Percentiles rank a stretch among this genome's conserved stretches.
Evolutionary conservation across 2,888 invertebrate species (phyloP).

Genomic region (Epinotia demarniana): DNA sequence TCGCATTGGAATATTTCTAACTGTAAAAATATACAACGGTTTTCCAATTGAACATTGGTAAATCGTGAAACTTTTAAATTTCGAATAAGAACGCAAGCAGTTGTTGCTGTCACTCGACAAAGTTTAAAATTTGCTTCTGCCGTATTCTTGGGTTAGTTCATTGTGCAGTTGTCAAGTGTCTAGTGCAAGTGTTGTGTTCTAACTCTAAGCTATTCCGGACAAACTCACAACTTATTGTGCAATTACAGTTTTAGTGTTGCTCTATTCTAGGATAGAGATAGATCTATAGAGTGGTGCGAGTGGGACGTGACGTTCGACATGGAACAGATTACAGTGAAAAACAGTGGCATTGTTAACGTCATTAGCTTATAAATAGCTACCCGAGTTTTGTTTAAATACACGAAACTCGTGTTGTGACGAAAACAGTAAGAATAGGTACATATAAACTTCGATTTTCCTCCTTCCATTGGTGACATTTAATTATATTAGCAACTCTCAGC

Average conservation of each 20-base stretch:
- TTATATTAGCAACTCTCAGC: neutral
- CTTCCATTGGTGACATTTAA: neutral
- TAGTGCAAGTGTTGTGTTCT: constrained; percentile 69
- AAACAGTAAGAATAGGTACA: no score
- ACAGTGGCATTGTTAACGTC: neutral
- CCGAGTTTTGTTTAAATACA: no score
- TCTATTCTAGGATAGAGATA: constrained; percentile 79
- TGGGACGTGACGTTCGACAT: constrained; percentile 59
- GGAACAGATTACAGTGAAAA: neutral
- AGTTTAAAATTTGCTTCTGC: constrained; percentile 45
- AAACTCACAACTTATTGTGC: constrained; percentile 76
- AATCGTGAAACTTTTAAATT: constrained; percentile 44
- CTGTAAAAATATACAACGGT: constrained; percentile 3
- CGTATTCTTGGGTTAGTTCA: constrained; percentile 70
- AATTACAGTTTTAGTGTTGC: constrained; percentile 67
- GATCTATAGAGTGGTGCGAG: constrained; percentile 69
- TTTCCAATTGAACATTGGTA: constrained; percentile 32
- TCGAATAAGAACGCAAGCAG: constrained; percentile 42
- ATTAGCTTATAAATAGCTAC: neutral
- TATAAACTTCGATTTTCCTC: neutral
- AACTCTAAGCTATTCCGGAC: constrained; percentile 75
- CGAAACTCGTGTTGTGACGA: no score
- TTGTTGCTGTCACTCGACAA: constrained; percentile 51
- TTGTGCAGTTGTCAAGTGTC: constrained; percentile 74
- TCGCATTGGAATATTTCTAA: neutral